Conservation (phyloP, 1,140 invertebrate genomes). For the Leptinotarsa undecemlineata region DNA sequence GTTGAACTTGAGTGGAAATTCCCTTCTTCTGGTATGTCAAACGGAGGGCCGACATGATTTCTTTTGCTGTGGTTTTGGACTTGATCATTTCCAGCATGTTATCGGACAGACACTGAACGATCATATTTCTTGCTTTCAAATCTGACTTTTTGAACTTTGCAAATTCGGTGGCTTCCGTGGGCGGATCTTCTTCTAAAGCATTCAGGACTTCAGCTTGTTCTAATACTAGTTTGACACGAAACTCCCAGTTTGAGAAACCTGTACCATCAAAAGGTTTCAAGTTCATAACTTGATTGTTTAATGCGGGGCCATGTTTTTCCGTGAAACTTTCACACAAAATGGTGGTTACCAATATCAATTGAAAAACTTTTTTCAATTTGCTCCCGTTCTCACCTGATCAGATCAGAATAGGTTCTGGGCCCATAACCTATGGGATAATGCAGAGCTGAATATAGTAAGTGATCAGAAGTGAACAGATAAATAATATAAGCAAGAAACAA, state of each 20-base stretch:
- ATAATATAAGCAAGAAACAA: too few relatives aligned
- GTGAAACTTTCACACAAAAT: background rate
- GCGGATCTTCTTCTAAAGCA: constrained; percentile 17
- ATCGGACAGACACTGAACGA: constrained; percentile 14
- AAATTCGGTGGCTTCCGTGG: constrained; percentile 14
- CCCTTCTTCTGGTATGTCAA: constrained; percentile 13
- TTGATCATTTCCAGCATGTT: constrained; percentile 20
- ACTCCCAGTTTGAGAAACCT: constrained; percentile 33
- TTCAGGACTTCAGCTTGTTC: constrained; percentile 32
- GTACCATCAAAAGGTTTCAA: constrained; percentile 34
- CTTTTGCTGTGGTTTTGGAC: background rate
- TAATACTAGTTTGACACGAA: constrained; percentile 31
- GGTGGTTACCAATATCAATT: background rate
- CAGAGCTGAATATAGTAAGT: background rate
- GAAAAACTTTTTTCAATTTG: background rate
- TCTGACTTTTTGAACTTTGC: constrained; percentile 27
- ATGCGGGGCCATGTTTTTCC: constrained; percentile 1
- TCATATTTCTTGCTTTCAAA: constrained; percentile 30
- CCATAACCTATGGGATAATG: constrained; percentile 9
- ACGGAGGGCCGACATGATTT: background rate
- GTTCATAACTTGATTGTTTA: background rate
- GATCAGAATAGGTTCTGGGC: background rate
- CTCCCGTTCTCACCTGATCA: background rate
- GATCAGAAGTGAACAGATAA: too few relatives aligned
- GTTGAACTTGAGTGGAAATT: background rate